phyloP scores from a whole-genome alignment of 1,140 invertebrate species.

The Dolichoris vasculosae region DNA sequence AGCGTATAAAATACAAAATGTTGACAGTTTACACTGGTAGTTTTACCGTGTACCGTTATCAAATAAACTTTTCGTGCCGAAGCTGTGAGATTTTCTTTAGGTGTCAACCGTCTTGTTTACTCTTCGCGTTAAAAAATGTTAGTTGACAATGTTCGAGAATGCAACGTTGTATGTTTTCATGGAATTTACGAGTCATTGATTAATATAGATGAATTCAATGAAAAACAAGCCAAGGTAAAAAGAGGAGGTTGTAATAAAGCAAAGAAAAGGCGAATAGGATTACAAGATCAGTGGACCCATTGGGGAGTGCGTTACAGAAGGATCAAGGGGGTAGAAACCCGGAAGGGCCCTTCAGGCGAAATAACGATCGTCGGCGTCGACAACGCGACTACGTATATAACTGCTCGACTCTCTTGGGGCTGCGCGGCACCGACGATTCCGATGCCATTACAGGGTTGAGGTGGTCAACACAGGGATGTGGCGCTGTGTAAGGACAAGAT shows the following conservation, averaged over 20 bases:
- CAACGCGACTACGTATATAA: background rate
- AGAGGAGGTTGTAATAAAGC: background rate
- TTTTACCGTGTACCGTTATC: background rate
- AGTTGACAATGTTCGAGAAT: background rate
- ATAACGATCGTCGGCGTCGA: conserved; percentile 30
- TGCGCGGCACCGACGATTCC: background rate
- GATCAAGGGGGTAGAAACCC: background rate
- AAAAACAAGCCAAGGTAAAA: background rate
- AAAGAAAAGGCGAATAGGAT: background rate
- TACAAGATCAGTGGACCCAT: conserved; percentile 15
- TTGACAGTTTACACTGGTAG: conserved; percentile 13
- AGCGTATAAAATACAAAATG: background rate
- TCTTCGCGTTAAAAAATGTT: background rate
- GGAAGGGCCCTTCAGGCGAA: conserved; percentile 23
- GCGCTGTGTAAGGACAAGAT: background rate
- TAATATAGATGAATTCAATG: background rate
- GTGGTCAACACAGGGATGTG: conserved; percentile 5
- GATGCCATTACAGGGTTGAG: conserved; percentile 5
- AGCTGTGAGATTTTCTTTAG: background rate
- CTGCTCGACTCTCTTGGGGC: background rate
- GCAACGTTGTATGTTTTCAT: background rate
- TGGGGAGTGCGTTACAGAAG: background rate
- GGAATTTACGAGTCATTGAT: background rate
- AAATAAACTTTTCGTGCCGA: background rate
- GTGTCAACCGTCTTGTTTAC: background rate